A percentile compares a stretch with the other conserved stretches of the same genome.
phyloP scores from a whole-genome alignment of 1,140 invertebrate species.

The Tribolium madens region DNA sequence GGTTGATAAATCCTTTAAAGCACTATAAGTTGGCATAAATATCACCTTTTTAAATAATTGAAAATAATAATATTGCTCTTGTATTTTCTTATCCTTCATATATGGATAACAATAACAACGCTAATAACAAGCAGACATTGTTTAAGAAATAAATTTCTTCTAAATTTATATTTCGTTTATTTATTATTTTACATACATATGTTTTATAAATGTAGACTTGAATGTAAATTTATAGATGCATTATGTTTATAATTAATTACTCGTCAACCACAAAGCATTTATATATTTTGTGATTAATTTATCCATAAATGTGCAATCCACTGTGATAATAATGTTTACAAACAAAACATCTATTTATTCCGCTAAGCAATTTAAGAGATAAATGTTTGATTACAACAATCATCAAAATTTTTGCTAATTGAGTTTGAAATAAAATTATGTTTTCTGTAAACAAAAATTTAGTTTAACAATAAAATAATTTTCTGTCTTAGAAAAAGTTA shows the following conservation, averaged over 20 bases:
- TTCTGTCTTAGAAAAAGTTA: too few species aligned
- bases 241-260: neutral
- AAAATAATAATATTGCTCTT: too few species aligned
- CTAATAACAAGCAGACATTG: neutral
- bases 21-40: too few species aligned
- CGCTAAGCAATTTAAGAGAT: neutral
- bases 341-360: neutral
- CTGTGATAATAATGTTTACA: neutral
- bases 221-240: neutral
- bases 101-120: too few species aligned
- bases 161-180: neutral
- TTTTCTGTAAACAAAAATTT: too few species aligned
- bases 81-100: too few species aligned
- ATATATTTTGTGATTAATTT: neutral
- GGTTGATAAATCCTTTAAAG: too few species aligned
- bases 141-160: neutral
- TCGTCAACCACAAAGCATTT: neutral
- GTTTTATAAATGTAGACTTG: neutral
- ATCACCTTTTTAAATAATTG: too few species aligned
- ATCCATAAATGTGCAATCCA: neutral
- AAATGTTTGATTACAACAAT: neutral
- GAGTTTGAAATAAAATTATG: too few species aligned
- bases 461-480: too few species aligned
- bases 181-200: neutral
- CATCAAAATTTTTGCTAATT: too few species aligned